Conservation (phyloP, 2,113 vertebrate species). For the Thamnophis sirtalis region DNA sequence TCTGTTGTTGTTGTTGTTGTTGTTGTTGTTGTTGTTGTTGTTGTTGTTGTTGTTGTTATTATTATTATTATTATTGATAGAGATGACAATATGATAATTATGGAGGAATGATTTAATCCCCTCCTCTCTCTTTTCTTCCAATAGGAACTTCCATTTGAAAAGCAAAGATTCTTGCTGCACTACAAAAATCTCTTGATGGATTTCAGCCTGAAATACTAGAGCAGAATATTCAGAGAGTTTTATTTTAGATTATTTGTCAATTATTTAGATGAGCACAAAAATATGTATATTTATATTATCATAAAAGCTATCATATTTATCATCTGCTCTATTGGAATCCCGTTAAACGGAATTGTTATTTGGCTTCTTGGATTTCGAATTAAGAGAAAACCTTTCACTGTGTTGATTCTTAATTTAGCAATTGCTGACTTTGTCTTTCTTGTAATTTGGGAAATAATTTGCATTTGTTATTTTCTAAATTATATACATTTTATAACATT, state of each 20-base stretch:
- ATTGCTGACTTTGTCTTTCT: not conserved
- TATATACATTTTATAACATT: rapidly evolving
- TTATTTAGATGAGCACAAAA: not conserved
- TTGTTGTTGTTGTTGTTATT: too few species aligned
- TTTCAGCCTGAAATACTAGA: not conserved
- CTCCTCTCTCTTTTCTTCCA: not conserved
- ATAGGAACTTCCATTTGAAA: not conserved
- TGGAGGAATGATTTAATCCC: too few species aligned
- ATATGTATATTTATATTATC: too few species aligned
- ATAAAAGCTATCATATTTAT: rapidly evolving
- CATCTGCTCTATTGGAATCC: not conserved
- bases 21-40: too few species aligned
- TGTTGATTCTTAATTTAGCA: not conserved
- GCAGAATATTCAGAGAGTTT: too few species aligned
- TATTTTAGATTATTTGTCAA: not conserved
- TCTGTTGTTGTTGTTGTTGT: too few species aligned
- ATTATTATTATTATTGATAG: too few species aligned
- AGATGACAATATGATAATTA: too few species aligned
- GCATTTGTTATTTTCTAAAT: not conserved
- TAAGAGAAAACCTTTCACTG: not conserved
- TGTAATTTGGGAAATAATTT: rapidly evolving
- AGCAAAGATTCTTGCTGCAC: not conserved
- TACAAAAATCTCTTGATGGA: not conserved
- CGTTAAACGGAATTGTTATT: not conserved
- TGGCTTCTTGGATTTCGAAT: not conserved